Percentiles rank a stretch among this genome's conserved stretches.
These are phyloP conservation scores for Sebastes steindachneri DNA, from an alignment of 2,797 vertebrate genomes.

Conservation along the genomic window DNA sequence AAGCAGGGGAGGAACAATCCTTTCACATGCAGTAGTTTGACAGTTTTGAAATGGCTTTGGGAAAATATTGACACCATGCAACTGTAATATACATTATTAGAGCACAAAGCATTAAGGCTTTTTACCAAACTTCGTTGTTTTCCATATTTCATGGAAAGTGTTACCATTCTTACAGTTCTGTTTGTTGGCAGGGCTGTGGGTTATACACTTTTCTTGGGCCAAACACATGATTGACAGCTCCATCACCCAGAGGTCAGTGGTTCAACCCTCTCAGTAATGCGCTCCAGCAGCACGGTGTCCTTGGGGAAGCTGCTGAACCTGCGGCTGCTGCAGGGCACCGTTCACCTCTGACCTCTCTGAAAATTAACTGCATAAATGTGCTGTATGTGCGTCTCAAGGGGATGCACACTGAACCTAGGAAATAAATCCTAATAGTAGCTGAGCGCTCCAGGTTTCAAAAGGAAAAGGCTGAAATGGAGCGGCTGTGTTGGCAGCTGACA, in stretches of 20 bases:
- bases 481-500: background rate
- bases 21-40: background rate
- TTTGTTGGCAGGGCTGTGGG: background rate
- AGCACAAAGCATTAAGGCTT: background rate
- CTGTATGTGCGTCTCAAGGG: background rate
- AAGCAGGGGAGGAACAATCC: background rate
- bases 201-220: background rate
- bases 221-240: constrained; percentile 1
- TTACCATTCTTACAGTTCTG: background rate
- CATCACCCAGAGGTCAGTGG: constrained; percentile 18
- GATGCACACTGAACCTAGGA: background rate
- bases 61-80: background rate
- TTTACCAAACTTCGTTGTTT: background rate
- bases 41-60: background rate
- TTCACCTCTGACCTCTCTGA: constrained; percentile 30
- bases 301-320: constrained; percentile 2
- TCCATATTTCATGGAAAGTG: background rate
- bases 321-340: background rate
- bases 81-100: background rate
- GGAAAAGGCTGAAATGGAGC: background rate
- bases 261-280: constrained; percentile 3
- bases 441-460: background rate
- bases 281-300: background rate
- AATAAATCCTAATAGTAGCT: background rate
- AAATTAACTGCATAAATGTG: constrained; percentile 30